A percentile compares a stretch with the other conserved stretches of the same genome.
These are phyloP conservation scores for Acanthis flammea DNA, from an alignment of 2,797 vertebrate genomes.

Conservation along the genomic window DNA sequence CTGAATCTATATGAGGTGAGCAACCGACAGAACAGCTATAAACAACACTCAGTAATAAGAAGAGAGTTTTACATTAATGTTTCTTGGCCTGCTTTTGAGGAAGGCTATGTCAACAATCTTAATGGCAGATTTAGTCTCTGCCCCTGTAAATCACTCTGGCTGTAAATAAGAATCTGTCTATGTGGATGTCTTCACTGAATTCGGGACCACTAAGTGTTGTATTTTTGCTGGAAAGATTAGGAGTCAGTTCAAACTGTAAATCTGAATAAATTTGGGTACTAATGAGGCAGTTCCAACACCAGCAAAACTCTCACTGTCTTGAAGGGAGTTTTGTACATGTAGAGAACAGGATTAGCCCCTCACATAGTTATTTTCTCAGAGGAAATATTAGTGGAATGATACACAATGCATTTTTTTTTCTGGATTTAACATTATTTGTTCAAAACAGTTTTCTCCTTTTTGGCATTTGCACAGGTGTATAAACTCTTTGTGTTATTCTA, in stretches of 20 bases:
- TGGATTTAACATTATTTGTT: slow-evolving; percentile 5
- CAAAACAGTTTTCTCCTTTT: background rate
- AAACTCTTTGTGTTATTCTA: background rate
- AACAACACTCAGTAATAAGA: background rate
- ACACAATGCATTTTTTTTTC: background rate
- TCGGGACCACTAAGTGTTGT: background rate
- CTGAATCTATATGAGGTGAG: background rate
- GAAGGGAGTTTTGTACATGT: background rate
- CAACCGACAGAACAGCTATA: background rate
- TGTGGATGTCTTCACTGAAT: background rate
- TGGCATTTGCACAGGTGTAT: background rate
- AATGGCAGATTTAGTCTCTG: slow-evolving; percentile 24
- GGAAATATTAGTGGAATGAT: background rate
- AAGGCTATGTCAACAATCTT: slow-evolving; percentile 24
- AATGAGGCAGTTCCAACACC: background rate
- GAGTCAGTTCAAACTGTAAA: slow-evolving; percentile 30
- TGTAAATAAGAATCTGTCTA: slow-evolving; percentile 30
- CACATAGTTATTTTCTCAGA: background rate
- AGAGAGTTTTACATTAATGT: background rate
- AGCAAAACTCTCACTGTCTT: background rate
- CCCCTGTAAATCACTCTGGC: slow-evolving; percentile 10
- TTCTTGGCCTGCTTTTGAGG: slow-evolving; percentile 11
- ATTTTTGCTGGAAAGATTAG: slow-evolving; percentile 38
- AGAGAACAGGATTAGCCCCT: background rate
- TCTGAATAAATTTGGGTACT: slow-evolving; percentile 19